Conservation (phyloP, 2,797 vertebrate species). For the Pagetopsis macropterus region DNA sequence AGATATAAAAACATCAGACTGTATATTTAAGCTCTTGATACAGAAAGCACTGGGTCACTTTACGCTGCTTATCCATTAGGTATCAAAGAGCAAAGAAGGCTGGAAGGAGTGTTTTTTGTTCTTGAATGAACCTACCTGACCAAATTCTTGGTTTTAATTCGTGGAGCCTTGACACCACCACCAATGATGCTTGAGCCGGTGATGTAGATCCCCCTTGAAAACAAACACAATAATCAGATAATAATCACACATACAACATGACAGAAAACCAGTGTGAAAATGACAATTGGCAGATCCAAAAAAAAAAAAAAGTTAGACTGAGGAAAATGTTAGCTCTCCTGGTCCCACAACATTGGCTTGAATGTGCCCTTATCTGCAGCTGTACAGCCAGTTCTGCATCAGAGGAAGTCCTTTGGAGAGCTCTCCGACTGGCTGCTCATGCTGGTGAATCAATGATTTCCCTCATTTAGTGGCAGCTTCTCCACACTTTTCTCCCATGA, state of each 20-base stretch:
- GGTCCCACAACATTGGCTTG: not conserved
- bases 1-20: not conserved
- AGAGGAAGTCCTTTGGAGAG: not conserved
- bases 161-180: slow-evolving; percentile 96
- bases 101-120: not conserved
- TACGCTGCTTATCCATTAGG: too few species aligned
- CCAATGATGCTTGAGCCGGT: slow-evolving; percentile 98
- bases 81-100: too few species aligned
- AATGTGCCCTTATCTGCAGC: slow-evolving; percentile 11
- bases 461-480: not conserved
- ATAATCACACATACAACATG: not conserved
- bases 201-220: slow-evolving; percentile 95
- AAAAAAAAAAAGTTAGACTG: too few species aligned
- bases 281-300: too few species aligned
- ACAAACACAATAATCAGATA: slow-evolving; percentile 23
- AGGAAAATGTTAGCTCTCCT: too few species aligned
- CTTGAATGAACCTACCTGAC: slow-evolving; percentile 87
- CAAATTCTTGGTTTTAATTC: slow-evolving; percentile 99
- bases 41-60: too few species aligned
- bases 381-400: not conserved
- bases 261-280: not conserved
- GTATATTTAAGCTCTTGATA: too few species aligned
- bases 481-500: not conserved
- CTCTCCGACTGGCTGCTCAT: not conserved
- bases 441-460: not conserved